phyloP scores from a whole-genome alignment of 2,888 invertebrate species.

The Cantharis rufa region DNA sequence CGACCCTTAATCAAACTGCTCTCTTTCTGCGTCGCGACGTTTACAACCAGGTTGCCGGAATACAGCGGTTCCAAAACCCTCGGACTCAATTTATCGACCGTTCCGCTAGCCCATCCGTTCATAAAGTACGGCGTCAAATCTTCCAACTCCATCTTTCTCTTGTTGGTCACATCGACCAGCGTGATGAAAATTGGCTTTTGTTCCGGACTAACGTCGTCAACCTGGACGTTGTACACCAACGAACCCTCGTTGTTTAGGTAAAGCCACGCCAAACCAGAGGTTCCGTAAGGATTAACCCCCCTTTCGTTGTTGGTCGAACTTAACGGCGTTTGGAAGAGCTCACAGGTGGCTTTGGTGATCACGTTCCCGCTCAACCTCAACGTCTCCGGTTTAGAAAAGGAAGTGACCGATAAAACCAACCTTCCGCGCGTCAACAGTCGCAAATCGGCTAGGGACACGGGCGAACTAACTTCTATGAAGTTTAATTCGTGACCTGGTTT shows the following conservation, averaged over 20 bases:
- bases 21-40: conserved; percentile 67
- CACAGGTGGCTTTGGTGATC: conserved; percentile 76
- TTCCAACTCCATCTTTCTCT: conserved; percentile 70
- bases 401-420: conserved; percentile 71
- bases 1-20: conserved; percentile 69
- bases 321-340: conserved; percentile 76
- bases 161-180: conserved; percentile 68
- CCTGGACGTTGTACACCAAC: conserved; percentile 75
- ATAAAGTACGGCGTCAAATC: conserved; percentile 65
- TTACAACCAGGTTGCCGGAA: conserved; percentile 78
- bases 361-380: conserved; percentile 72
- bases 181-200: conserved; percentile 65
- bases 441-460: conserved; percentile 75
- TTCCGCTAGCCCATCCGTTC: conserved; percentile 69
- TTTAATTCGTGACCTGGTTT: conserved; percentile 80
- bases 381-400: conserved; percentile 66
- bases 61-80: conserved; percentile 82
- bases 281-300: conserved; percentile 48
- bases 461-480: conserved; percentile 76
- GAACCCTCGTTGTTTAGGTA: conserved; percentile 79
- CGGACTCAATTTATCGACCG: conserved; percentile 76
- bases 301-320: conserved; percentile 55
- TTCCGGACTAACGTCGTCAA: conserved; percentile 64
- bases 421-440: conserved; percentile 78
- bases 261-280: conserved; percentile 75